phyloP scores from a whole-genome alignment of 2,797 vertebrate species.

The Notamacropus eugenii region DNA sequence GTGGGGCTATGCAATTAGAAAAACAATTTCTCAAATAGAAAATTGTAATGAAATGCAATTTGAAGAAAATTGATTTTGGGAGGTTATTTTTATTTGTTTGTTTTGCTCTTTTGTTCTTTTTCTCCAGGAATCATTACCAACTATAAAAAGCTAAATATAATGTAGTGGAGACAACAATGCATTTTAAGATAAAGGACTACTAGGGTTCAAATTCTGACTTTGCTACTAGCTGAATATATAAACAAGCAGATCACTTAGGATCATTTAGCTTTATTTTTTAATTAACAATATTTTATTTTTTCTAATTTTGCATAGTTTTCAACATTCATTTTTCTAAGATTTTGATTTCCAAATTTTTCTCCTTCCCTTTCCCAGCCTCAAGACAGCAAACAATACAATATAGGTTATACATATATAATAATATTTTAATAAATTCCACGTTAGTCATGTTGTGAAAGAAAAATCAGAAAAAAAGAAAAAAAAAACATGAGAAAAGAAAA shows the following conservation, averaged over 20 bases:
- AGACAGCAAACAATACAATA: too few relatives aligned
- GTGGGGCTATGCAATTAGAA: conserved; percentile 10
- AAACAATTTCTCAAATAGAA: conserved; percentile 32
- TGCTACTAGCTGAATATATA: background rate
- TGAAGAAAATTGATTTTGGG: background rate
- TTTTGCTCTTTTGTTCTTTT: background rate
- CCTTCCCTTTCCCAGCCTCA: too few relatives aligned
- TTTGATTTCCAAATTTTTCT: too few relatives aligned
- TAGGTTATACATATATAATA: too few relatives aligned
- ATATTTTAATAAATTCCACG: too few relatives aligned
- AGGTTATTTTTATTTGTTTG: background rate
- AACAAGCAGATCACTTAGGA: background rate
- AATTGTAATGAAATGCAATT: background rate
- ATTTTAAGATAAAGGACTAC: background rate
- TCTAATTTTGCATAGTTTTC: too few relatives aligned
- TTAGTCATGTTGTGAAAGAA: too few relatives aligned
- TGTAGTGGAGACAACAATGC: background rate
- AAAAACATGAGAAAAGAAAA: too few relatives aligned
- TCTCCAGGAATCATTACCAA: background rate
- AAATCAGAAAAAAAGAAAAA: too few relatives aligned
- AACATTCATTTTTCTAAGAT: too few relatives aligned
- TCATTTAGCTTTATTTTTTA: too few relatives aligned
- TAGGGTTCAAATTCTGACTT: background rate
- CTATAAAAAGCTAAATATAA: background rate
- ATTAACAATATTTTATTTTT: too few relatives aligned